Evolutionary conservation across 2,113 vertebrate species (phyloP).

Genomic region (Tinamus guttatus): DNA sequence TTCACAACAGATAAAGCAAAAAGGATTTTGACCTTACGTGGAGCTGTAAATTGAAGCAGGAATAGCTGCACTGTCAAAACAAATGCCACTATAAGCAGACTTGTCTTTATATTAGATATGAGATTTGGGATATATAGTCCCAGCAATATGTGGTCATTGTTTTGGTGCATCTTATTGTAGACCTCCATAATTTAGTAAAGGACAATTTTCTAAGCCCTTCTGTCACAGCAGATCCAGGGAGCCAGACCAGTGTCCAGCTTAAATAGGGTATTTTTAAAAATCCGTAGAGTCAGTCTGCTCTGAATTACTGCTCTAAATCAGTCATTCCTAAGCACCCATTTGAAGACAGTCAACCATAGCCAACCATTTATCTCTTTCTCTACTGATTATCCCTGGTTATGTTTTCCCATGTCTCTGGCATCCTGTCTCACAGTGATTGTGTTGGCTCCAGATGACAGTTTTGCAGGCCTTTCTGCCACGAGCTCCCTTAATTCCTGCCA

Average conservation of each 20-base stretch:
- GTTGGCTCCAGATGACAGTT: background rate
- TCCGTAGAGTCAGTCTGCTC: background rate
- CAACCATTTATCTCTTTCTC: background rate
- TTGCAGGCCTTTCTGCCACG: background rate
- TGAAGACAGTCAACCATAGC: background rate
- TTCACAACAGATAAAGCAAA: background rate
- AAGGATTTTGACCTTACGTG: background rate
- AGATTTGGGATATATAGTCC: background rate
- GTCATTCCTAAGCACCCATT: background rate
- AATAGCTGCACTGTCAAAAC: background rate
- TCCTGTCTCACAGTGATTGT: background rate
- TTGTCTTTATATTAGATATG: background rate
- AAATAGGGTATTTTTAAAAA: background rate
- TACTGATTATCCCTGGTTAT: background rate
- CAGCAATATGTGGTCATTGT: background rate
- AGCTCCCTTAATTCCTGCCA: slow-evolving; percentile 1
- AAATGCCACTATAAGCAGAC: background rate
- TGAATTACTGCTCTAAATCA: background rate
- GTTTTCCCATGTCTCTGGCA: slow-evolving; percentile 1
- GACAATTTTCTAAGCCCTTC: background rate
- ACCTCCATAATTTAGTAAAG: background rate
- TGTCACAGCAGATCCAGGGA: background rate
- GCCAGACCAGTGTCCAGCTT: background rate
- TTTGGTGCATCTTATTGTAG: background rate
- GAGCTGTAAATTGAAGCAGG: background rate